Base-by-base conservation (phyloP, 2,113 vertebrate genomes). In the Xenopus borealis region DNA sequence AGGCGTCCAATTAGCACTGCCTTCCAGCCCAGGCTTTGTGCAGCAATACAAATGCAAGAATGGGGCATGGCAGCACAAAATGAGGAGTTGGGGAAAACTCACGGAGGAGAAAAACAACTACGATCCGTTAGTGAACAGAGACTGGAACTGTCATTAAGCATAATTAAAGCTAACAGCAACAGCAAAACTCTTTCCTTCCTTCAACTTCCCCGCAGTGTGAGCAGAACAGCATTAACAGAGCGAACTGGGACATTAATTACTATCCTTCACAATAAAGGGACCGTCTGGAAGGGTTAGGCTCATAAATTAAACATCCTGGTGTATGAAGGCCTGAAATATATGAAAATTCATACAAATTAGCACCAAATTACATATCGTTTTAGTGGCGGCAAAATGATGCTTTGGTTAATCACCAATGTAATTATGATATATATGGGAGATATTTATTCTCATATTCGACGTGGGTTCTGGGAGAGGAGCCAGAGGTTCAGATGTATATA, bases 151-250 rank as follows among this genome's bases (percentile, higher is more conserved):
- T 90, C 86, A 88, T 91, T 91, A 90, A 86, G 80, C 80, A 81
- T 89, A 89, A 91, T 92, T 89, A 93, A 91, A 86, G 84, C 85
- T 87, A 86, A 86, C 88, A 90, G 85, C 88, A 87, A 87, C 87
- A 87, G 80, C 12, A 83, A 91, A 89, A 88, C 86, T 86, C 80
- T 89, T 90, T 87, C 83, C 88, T 91, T 89, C 87, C 83, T 87
- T 87, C 85, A 89, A 89, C 85, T 88, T 90, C 83, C 89, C 88
- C 84, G 71, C 81, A 80, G 83, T 87, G 85, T 81, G 74, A 81
- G 78, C 82, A 77, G 57, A 83, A 85, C 82, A 80, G 83, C 84
- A 89, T 89, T 90, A 89, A 84, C 75, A 77, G 81, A 82, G 84
- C 68, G 81, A 84, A 86, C n/a, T 86, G 86, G 85, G 84, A 81